Base-by-base conservation (phyloP, 2,113 vertebrate genomes). In the Scortum barcoo region DNA sequence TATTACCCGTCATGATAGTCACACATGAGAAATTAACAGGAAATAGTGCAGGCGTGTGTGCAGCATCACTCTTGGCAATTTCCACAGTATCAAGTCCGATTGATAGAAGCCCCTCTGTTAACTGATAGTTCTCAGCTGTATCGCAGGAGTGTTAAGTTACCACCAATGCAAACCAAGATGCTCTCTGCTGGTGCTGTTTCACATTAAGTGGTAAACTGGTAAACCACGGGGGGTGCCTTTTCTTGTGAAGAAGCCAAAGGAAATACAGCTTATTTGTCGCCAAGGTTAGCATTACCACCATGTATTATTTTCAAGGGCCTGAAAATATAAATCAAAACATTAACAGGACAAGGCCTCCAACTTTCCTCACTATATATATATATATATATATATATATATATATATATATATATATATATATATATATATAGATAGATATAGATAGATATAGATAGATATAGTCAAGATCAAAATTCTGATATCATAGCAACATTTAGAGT, bases 221-320 rank as follows among this genome's bases (percentile, higher is more conserved):
- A 40, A 56, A 46, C 30, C 22, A 44, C 9, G 5, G 38, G 5
- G 38, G 4, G 8, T 58, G 65, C 28, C 44, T 56, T 67, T 46
- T 72, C 12, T 30, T 19, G 22, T 68, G 53, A 67, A 48, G 38
- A 12, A 10, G 24, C 71, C 56, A 56, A 6, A 28, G 67, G 17
- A 11, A 13, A 65, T 10, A 10, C 28, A 38, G 9, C 17, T 33
- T 57, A 40, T 77, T 67, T 81, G 44, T 72, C 63, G 48, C 50
- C 24, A 30, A 53, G 24, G 68, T 72, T 40, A 67, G 61, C 20
- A 9, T 40, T 60, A 36, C 3, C 33, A 36, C 13, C 56, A 56
- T 66, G 40, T 81, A 65, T 65, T 62, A 26, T 54, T 77, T 72
- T 48, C 19, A 60, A 72, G 44, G 51, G n/a, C n/a, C n/a, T n/a